Conservation (phyloP, 2,113 vertebrate genomes). For the Oceanites oceanicus region DNA sequence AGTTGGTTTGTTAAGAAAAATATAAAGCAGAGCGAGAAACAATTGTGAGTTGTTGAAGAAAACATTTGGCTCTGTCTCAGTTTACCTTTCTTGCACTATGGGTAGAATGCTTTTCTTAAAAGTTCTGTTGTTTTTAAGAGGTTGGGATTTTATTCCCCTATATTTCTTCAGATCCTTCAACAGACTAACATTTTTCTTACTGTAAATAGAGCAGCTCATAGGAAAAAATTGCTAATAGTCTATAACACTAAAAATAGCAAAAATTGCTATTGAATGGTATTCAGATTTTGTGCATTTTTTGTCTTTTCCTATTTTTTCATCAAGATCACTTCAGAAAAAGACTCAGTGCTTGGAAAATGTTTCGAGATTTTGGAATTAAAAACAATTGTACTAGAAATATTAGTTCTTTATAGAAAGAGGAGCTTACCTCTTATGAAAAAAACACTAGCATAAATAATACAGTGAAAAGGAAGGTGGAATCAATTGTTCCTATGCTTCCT, state of each 20-base stretch:
- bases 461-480: neutral
- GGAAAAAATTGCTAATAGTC: neutral
- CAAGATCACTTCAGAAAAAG: neutral
- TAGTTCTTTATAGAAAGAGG: neutral
- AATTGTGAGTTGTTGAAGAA: neutral
- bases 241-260: neutral
- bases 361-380: neutral
- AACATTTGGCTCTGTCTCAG: neutral
- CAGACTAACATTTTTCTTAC: neutral
- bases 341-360: neutral
- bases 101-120: neutral
- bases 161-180: neutral
- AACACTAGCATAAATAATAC: neutral
- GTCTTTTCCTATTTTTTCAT: neutral
- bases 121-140: neutral
- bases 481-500: neutral
- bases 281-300: neutral
- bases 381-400: neutral
- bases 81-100: neutral
- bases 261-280: neutral
- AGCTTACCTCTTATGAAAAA: neutral
- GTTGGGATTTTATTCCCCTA: accelerated
- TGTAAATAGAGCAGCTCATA: neutral
- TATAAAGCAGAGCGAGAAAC: neutral
- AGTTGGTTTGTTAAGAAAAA: neutral